Conservation (phyloP, 2,113 vertebrate genomes). For the Ondatra zibethicus region DNA sequence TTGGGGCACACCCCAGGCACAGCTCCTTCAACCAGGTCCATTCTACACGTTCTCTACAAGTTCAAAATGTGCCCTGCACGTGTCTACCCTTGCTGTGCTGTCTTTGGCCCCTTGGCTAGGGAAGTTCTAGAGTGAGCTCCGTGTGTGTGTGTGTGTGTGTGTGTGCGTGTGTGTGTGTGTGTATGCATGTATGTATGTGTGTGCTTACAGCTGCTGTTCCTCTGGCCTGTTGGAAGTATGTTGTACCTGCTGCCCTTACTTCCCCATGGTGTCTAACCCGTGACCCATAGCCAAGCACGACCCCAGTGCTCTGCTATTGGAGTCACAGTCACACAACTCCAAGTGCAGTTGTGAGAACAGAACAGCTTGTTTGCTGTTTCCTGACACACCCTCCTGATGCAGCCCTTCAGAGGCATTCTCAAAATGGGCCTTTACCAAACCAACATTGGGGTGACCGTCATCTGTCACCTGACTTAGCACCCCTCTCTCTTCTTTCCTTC, state of each 20-base stretch:
- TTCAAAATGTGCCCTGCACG: neutral
- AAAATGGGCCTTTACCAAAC: fast-evolving
- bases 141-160: neutral
- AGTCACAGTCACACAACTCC: neutral
- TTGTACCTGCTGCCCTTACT: fast-evolving
- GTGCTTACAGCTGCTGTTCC: neutral
- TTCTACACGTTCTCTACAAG: fast-evolving
- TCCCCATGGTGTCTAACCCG: neutral
- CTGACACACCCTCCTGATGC: neutral
- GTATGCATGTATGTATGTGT: fast-evolving
- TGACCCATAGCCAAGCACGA: neutral
- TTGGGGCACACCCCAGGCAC: neutral
- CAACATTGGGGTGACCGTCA: neutral
- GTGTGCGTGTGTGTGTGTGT: too few species aligned
- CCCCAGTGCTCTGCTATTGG: neutral
- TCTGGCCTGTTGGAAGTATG: neutral
- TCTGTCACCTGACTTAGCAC: fast-evolving
- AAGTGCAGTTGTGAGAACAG: neutral
- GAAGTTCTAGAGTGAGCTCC: neutral
- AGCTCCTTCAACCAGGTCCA: fast-evolving
- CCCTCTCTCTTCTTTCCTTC: neutral
- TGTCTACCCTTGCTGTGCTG: neutral
- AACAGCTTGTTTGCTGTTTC: neutral
- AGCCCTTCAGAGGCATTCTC: neutral
- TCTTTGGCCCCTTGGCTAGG: neutral